phyloP scores from a whole-genome alignment of 2,797 vertebrate genomes.

The Peromyscus attwateri region DNA sequence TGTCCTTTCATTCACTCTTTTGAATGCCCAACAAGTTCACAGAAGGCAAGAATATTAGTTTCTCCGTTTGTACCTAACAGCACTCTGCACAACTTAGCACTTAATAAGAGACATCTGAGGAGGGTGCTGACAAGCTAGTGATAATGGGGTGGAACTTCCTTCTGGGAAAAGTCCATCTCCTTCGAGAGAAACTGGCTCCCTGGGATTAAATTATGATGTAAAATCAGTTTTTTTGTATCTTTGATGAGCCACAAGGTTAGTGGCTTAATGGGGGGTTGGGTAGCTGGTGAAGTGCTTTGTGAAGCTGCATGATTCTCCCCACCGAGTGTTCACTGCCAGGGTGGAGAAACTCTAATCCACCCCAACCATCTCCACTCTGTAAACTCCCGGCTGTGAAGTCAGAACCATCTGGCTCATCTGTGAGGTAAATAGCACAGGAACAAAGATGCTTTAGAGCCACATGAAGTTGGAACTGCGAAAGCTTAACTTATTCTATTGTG shows the following conservation, averaged over 20 bases:
- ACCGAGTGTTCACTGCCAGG: not conserved
- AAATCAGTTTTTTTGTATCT: slow-evolving; percentile 15
- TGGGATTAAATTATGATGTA: slow-evolving; percentile 7
- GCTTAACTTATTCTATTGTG: accelerated
- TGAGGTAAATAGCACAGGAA: not conserved
- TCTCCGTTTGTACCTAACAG: not conserved
- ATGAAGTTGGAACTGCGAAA: not conserved
- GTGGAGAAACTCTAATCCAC: not conserved
- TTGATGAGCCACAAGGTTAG: not conserved
- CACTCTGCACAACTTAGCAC: not conserved
- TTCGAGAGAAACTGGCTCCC: not conserved
- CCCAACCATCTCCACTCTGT: accelerated
- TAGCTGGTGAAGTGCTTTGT: not conserved
- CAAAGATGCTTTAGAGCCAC: not conserved
- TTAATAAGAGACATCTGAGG: not conserved
- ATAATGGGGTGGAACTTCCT: not conserved
- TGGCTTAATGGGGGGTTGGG: slow-evolving; percentile 10
- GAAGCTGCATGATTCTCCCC: accelerated
- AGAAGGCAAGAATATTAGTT: not conserved
- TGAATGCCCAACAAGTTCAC: accelerated
- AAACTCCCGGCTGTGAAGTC: not conserved
- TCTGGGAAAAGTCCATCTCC: slow-evolving; percentile 5
- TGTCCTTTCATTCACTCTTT: not conserved
- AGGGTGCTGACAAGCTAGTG: not conserved
- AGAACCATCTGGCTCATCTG: not conserved